phyloP scores from a whole-genome alignment of 2,888 invertebrate species.

The Podotricha telesiphe region DNA sequence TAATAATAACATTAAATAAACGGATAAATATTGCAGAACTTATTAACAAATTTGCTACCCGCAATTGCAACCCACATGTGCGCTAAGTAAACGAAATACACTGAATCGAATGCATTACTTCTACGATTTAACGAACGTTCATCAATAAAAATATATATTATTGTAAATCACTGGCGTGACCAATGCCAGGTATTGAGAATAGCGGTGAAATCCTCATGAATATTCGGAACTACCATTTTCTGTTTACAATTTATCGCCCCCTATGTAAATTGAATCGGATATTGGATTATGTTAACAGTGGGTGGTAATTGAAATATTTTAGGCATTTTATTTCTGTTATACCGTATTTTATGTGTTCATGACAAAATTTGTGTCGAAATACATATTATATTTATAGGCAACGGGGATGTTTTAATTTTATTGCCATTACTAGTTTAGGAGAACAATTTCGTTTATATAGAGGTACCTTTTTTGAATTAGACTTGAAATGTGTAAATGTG shows the following conservation, averaged over 20 bases:
- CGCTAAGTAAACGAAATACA: not conserved
- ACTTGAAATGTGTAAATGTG: no score
- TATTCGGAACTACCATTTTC: slow-evolving; percentile 50
- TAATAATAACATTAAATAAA: no score
- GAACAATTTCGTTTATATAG: no score
- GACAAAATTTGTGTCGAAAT: not conserved
- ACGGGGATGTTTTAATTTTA: no score
- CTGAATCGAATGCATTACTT: slow-evolving; percentile 11
- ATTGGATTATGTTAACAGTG: slow-evolving; percentile 41
- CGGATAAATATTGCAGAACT: not conserved
- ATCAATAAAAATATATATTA: slow-evolving; percentile 21
- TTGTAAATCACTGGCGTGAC: slow-evolving; percentile 52
- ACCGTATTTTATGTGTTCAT: not conserved
- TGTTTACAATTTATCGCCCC: slow-evolving; percentile 46
- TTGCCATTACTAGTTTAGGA: no score
- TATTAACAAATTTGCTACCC: not conserved
- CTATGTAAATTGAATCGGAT: slow-evolving; percentile 43
- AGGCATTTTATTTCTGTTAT: slow-evolving; percentile 26
- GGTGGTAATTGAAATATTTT: slow-evolving; percentile 39
- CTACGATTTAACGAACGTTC: slow-evolving; percentile 6
- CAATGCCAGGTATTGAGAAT: slow-evolving; percentile 54
- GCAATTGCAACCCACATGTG: not conserved
- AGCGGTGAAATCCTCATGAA: slow-evolving; percentile 52
- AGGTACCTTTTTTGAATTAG: no score
- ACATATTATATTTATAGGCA: not conserved